Percentiles rank a stretch among this genome's conserved stretches.
phyloP scores from a whole-genome alignment of 2,888 invertebrate species.

The Drosophila atripex region DNA sequence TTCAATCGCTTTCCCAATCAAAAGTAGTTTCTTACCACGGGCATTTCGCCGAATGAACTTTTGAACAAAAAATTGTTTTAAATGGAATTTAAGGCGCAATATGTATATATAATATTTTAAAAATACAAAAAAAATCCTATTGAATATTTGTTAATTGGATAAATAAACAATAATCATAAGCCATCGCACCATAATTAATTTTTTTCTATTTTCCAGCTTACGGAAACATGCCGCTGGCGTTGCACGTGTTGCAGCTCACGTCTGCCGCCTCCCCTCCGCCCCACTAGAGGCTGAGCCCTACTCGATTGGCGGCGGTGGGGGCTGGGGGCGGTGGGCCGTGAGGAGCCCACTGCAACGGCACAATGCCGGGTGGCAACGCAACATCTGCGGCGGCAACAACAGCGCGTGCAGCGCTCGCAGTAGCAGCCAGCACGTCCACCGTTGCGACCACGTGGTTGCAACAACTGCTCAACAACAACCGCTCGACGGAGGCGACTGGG shows the following conservation, averaged over 20 bases:
- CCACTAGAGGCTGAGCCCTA: conserved; percentile 46
- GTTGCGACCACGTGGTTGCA: conserved; percentile 46
- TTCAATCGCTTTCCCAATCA: conserved; percentile 9
- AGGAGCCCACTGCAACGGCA: conserved; percentile 8
- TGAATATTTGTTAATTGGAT: no score
- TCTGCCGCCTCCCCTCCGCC: conserved; percentile 43
- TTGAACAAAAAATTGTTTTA: background rate
- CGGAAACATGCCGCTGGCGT: conserved; percentile 52
- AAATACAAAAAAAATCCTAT: no score
- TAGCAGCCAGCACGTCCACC: conserved; percentile 15
- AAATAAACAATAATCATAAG: no score
- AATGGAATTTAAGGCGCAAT: no score
- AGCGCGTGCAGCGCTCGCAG: background rate
- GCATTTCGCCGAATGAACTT: background rate
- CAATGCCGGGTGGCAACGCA: conserved; percentile 1
- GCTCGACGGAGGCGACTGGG: background rate
- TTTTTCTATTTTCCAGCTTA: conserved; percentile 40
- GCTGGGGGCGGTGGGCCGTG: background rate
- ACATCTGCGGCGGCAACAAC: background rate
- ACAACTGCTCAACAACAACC: conserved; percentile 42
- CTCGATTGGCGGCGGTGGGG: conserved; percentile 46
- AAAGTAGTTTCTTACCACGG: background rate
- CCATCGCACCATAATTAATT: background rate
- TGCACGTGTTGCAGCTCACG: conserved; percentile 45
- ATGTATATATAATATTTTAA: no score